Percentiles rank a stretch among this genome's conserved stretches.
These are phyloP conservation scores for Helicolenus hilgendorfi DNA, from an alignment of 2,797 vertebrate genomes.

Conservation along the genomic window DNA sequence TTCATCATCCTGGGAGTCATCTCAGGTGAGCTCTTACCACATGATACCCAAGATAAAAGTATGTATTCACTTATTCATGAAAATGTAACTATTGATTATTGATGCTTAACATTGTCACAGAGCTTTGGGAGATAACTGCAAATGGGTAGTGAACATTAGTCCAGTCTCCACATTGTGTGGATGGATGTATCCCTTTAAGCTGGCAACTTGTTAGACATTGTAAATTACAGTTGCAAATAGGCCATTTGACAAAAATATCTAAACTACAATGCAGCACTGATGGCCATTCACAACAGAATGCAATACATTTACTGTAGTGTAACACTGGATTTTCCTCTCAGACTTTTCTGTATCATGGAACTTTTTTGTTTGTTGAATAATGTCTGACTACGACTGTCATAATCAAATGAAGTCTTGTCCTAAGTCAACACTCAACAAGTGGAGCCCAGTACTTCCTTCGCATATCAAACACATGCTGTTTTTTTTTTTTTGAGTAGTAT, in stretches of 20 bases:
- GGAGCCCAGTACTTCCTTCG: no score
- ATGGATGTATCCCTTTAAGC: not conserved
- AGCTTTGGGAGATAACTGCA: not conserved
- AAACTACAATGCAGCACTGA: no score
- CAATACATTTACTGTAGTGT: not conserved
- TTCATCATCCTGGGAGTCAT: slow-evolving; percentile 13
- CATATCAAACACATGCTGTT: no score
- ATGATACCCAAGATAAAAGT: not conserved
- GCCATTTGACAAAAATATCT: no score
- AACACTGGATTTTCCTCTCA: not conserved
- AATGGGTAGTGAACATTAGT: no score
- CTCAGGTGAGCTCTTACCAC: slow-evolving; percentile 8
- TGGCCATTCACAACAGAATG: no score
- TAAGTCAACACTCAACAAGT: no score
- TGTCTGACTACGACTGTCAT: no score
- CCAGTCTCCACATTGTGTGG: not conserved
- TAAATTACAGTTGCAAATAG: no score
- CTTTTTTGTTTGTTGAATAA: no score
- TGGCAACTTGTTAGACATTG: not conserved
- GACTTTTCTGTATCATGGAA: not conserved
- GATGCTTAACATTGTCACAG: not conserved
- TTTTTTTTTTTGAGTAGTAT: no score
- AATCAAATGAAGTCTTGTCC: no score
- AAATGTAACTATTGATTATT: not conserved
- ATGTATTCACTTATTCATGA: not conserved